Base-by-base conservation (phyloP, 2,888 invertebrate genomes). In the Pollenia labialis region DNA sequence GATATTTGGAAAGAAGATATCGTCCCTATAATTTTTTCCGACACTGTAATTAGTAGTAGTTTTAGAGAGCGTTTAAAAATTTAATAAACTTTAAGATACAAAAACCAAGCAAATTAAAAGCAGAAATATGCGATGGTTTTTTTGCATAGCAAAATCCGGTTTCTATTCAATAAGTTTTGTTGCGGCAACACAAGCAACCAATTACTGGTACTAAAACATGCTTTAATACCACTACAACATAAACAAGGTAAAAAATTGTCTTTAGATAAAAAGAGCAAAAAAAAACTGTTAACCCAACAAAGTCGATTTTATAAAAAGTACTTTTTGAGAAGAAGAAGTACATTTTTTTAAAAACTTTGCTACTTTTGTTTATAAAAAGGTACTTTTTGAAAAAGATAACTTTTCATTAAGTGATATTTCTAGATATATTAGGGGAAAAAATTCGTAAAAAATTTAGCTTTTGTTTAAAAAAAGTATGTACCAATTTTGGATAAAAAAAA, bases 141-240 rank as follows among this genome's bases (percentile, higher is more conserved):
- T 71, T 71, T 69, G 32, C 64, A 69, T 75, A 79, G 62, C 71
- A 64, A 82, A 86, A 83, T 82, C 85, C 82, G 85, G 85, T 86
- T 86, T 86, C 56, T 6, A 32, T 16, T 71, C 69, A 82, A 62
- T 69, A 62, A 60, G 50, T 50, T 75, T 54, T 75, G 50, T 50
- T 75, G 68, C 12, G 75, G 23, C 9, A 44, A 60, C 32, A n/a
- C 10, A 58, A 81, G 62, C 83, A 72, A 52, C 32, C 72, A 77
- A 66, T 72, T 79, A 64, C 75, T 64, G 14, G 52, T 44, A 56
- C 40, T 50, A 79, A 76, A 80, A 60, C 54, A 77, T 77, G 77
- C 75, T 68, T 84, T 76, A 81, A 81, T 81, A 66, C 54, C 80
- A 71, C 44, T 56, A 66, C 50, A 58, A 58, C 46, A 23, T 23